Evolutionary conservation across 2,113 vertebrate species (phyloP).

Genomic region (Marcusenius ussheri): DNA sequence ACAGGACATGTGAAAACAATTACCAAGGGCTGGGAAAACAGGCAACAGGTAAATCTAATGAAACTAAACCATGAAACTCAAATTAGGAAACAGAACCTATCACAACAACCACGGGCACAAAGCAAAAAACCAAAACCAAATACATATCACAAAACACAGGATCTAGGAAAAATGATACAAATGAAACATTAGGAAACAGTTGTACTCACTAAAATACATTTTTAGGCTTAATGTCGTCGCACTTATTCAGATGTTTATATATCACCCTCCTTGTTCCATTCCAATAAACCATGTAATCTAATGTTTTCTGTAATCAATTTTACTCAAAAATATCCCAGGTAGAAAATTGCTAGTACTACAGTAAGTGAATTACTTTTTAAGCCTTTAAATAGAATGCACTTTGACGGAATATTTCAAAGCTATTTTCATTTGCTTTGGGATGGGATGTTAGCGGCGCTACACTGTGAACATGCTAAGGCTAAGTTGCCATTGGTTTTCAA

Average conservation of each 20-base stretch:
- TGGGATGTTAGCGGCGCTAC: neutral
- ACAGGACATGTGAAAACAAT: no score
- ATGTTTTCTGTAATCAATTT: slow-evolving; percentile 8
- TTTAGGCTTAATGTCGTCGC: slow-evolving; percentile 20
- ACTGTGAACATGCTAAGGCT: neutral
- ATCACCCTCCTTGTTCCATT: neutral
- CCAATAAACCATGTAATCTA: neutral
- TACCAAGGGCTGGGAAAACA: no score
- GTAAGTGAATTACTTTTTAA: slow-evolving; percentile 33
- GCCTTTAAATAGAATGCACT: slow-evolving; percentile 24
- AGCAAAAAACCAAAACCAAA: no score
- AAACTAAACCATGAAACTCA: no score
- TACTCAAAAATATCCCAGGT: neutral
- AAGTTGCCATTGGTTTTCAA: neutral
- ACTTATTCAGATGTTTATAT: slow-evolving; percentile 9
- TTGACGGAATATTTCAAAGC: slow-evolving; percentile 32
- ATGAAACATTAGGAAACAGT: neutral
- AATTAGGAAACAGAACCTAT: no score
- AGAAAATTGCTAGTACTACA: neutral
- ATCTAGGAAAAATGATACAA: no score
- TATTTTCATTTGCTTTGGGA: slow-evolving; percentile 35
- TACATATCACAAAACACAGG: no score
- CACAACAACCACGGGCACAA: no score
- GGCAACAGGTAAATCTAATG: no score
- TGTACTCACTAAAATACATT: slow-evolving; percentile 31